A percentile compares a stretch with the other conserved stretches of the same genome.
These are phyloP conservation scores for Gnathonemus longibarbis DNA, from an alignment of 2,113 vertebrate genomes.

Conservation along the genomic window DNA sequence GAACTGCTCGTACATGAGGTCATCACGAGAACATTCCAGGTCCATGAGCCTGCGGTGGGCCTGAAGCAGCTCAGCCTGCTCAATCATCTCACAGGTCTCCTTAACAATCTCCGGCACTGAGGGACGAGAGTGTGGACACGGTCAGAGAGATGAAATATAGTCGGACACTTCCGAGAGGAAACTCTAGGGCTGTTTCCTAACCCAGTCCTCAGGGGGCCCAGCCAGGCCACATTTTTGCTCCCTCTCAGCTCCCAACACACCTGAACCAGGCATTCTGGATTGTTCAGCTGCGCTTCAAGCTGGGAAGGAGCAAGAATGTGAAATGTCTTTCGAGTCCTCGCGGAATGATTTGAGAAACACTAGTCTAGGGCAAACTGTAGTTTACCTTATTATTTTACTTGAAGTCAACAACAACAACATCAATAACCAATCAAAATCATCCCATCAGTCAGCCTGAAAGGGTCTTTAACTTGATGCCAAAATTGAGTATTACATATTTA, in stretches of 20 bases:
- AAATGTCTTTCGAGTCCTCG: not conserved
- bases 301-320: not conserved
- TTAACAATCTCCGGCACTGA: conserved; percentile 89
- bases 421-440: not conserved
- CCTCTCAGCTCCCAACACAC: not conserved
- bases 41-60: conserved; percentile 93
- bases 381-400: not conserved
- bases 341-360: not conserved
- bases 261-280: not conserved
- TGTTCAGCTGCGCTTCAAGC: not conserved
- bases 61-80: conserved; percentile 78
- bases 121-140: not conserved
- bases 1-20: conserved; percentile 95
- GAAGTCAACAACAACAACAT: not conserved
- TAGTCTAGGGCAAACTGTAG: not conserved
- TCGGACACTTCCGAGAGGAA: not conserved
- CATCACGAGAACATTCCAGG: conserved; percentile 86
- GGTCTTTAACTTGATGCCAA: not conserved
- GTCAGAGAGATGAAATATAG: not conserved
- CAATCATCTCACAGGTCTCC: conserved; percentile 82
- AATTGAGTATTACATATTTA: not conserved
- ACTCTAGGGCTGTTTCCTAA: not conserved
- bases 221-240: not conserved
- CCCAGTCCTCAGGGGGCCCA: not conserved
- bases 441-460: not conserved